Evolutionary conservation across 1,140 invertebrate species (phyloP).

Genomic region (Drosophila bifasciata): DNA sequence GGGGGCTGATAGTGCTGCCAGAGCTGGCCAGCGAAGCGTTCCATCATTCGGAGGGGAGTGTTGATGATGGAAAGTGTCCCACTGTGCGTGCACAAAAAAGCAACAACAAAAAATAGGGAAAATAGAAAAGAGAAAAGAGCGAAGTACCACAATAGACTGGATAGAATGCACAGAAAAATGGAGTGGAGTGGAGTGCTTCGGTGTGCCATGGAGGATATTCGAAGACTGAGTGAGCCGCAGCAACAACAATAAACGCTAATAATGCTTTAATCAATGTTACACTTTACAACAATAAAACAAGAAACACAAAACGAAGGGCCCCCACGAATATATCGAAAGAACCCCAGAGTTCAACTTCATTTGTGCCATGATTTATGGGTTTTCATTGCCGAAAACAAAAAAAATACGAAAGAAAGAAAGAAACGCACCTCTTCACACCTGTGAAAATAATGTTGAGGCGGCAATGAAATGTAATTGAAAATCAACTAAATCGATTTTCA

Average conservation of each 20-base stretch:
- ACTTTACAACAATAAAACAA: slow-evolving; percentile 74
- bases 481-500: slow-evolving; percentile 67
- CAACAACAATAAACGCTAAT: slow-evolving; percentile 78
- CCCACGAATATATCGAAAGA: slow-evolving; percentile 2
- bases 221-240: slow-evolving; percentile 50
- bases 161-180: slow-evolving; percentile 30
- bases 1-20: slow-evolving; percentile 39
- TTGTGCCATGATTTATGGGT: slow-evolving; percentile 75
- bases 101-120: slow-evolving; percentile 34
- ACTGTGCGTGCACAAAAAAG: slow-evolving; percentile 63
- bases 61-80: slow-evolving; percentile 80
- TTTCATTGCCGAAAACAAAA: slow-evolving; percentile 73
- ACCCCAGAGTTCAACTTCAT: slow-evolving; percentile 63
- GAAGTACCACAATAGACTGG: slow-evolving; percentile 56
- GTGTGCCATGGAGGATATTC: neutral
- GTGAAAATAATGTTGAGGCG: slow-evolving; percentile 59
- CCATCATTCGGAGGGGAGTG: slow-evolving; percentile 71
- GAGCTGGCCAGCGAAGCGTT: slow-evolving; percentile 69
- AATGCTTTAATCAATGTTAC: slow-evolving; percentile 83
- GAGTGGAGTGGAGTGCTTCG: neutral
- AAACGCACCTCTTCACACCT: slow-evolving; percentile 70
- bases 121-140: slow-evolving; percentile 35
- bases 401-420: no score
- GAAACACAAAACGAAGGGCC: slow-evolving; percentile 40
- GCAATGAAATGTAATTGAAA: slow-evolving; percentile 71